Evolutionary conservation across 2,797 vertebrate species (phyloP).

Genomic region (Sebastes minor): DNA sequence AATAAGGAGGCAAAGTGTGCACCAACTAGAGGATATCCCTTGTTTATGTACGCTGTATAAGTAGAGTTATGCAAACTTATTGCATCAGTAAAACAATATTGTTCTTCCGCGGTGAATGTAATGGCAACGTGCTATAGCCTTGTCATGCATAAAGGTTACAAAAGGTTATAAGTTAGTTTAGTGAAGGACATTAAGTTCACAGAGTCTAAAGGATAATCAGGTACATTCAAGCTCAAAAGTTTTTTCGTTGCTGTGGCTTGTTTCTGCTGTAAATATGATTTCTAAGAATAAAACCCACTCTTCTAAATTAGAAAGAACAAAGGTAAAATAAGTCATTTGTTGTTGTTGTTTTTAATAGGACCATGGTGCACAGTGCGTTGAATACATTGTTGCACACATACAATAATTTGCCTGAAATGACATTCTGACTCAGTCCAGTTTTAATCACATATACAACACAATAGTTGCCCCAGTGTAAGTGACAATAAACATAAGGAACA

Average conservation of each 20-base stretch:
- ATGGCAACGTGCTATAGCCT: not conserved
- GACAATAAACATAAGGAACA: not conserved
- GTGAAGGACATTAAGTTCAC: not conserved
- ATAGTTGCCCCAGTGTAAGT: not conserved
- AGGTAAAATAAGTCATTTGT: not conserved
- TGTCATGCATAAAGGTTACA: not conserved
- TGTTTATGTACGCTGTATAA: not conserved
- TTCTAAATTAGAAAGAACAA: not conserved
- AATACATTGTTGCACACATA: not conserved
- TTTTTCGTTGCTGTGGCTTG: not conserved
- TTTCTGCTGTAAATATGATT: not conserved
- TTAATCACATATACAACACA: not conserved
- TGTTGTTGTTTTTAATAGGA: not conserved
- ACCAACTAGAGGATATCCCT: not conserved
- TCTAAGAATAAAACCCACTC: not conserved
- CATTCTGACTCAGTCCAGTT: not conserved
- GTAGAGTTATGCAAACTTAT: not conserved
- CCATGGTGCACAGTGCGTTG: not conserved
- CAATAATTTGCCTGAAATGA: not conserved
- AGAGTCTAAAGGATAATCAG: not conserved
- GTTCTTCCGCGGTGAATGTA: not conserved
- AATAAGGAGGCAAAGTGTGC: conserved; percentile 60
- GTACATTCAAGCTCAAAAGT: not conserved
- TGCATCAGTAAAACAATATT: not conserved
- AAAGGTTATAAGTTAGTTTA: not conserved